Percentiles rank a stretch among this genome's conserved stretches.
These are phyloP conservation scores for Meda fulgida DNA, from an alignment of 2,797 vertebrate species.

Conservation along the genomic window DNA sequence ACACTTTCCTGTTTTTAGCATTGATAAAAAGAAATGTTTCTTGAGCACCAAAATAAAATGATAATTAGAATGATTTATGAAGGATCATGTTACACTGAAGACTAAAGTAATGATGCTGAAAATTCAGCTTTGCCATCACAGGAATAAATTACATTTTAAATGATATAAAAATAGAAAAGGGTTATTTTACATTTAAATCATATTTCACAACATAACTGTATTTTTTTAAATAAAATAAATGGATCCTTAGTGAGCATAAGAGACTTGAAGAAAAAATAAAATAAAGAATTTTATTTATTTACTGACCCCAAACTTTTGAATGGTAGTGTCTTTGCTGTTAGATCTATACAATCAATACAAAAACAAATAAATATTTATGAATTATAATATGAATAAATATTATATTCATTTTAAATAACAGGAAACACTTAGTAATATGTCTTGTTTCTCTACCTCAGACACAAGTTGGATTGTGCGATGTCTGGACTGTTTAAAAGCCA, in stretches of 20 bases:
- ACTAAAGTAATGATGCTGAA: too few species aligned
- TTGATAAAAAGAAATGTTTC: too few species aligned
- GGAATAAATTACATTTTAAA: too few species aligned
- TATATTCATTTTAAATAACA: neutral
- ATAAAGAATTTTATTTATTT: neutral
- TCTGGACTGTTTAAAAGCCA: conserved; percentile 83
- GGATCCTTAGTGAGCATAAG: neutral
- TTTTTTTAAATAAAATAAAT: neutral
- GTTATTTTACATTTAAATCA: neutral
- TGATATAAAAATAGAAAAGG: too few species aligned
- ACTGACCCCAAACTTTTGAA: neutral
- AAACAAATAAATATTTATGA: neutral
- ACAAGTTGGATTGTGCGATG: conserved; percentile 80
- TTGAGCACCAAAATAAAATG: too few species aligned
- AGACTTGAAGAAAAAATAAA: neutral
- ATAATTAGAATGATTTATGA: too few species aligned
- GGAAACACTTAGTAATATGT: neutral
- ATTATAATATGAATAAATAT: neutral
- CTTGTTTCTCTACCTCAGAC: conserved; percentile 79
- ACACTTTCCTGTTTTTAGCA: too few species aligned
- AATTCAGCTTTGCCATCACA: too few species aligned
- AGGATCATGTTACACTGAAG: too few species aligned
- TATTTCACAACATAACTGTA: neutral
- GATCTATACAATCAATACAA: neutral
- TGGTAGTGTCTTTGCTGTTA: neutral